Evolutionary conservation across 2,113 vertebrate species (phyloP).

Genomic region (Acinonyx jubatus): DNA sequence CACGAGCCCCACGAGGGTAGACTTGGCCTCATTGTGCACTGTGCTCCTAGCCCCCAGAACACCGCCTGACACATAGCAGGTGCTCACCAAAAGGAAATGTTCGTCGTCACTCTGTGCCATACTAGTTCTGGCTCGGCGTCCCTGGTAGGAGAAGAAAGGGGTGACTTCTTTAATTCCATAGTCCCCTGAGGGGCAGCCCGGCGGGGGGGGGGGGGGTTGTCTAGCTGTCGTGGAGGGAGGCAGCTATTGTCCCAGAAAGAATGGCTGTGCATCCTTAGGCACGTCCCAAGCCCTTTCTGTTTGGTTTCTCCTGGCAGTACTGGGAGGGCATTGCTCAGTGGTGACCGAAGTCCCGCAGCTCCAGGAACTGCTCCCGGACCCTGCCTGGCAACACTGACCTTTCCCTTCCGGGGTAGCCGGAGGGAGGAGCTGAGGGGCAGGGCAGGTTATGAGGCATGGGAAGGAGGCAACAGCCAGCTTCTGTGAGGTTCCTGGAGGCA

Average conservation of each 20-base stretch:
- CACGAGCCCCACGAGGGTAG: not conserved
- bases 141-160: not conserved
- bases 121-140: not conserved
- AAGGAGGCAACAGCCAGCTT: not conserved
- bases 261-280: not conserved
- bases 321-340: not conserved
- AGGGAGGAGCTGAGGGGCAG: not conserved
- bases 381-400: not conserved
- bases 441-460: not conserved
- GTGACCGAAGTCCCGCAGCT: not conserved
- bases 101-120: rapidly evolving
- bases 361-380: not conserved
- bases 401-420: not conserved
- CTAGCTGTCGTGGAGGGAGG: not conserved
- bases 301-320: not conserved
- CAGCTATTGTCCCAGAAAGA: not conserved
- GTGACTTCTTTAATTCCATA: not conserved
- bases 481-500: not conserved
- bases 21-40: not conserved
- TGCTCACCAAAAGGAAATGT: not conserved
- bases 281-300: not conserved
- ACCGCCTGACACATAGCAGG: not conserved
- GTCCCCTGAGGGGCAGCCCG: not conserved
- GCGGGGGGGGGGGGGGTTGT: too few species aligned
- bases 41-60: not conserved